Evolutionary conservation across 2,888 invertebrate species (phyloP).

Genomic region (Mechanitis mazaeus): DNA sequence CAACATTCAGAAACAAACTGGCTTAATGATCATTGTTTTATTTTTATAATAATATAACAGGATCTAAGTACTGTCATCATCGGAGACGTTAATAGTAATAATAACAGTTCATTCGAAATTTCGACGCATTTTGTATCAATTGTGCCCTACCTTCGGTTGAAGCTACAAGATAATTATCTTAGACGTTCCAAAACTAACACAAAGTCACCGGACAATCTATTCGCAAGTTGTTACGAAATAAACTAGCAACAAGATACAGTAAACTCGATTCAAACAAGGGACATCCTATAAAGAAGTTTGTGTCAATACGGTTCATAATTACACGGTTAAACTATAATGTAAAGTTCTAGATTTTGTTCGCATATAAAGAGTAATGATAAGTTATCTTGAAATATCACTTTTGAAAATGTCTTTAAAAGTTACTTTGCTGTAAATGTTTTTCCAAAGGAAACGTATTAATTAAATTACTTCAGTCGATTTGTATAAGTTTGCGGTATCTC

Average conservation of each 20-base stretch:
- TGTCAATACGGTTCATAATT: neutral
- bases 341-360: neutral
- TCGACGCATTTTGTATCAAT: neutral
- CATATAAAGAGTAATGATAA: neutral
- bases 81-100: neutral
- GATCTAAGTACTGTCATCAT: neutral
- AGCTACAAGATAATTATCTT: conserved; percentile 20
- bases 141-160: neutral
- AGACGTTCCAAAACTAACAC: conserved; percentile 20
- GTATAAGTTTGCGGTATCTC: conserved; percentile 10
- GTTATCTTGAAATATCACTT: neutral
- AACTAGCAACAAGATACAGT: conserved; percentile 21
- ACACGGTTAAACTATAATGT: too few species aligned
- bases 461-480: conserved; percentile 1
- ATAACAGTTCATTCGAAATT: conserved; percentile 2
- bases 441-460: neutral
- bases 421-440: too few species aligned
- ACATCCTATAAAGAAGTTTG: conserved; percentile 3
- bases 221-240: conserved; percentile 19
- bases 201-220: conserved; percentile 23
- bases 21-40: neutral
- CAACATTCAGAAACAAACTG: neutral
- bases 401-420: too few species aligned
- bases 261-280: conserved; percentile 10
- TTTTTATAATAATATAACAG: too few species aligned